Evolutionary conservation across 2,797 vertebrate species (phyloP), one percentile per base, ranked within the genome.

Genomic region (Leptoclinus maculatus): DNA sequence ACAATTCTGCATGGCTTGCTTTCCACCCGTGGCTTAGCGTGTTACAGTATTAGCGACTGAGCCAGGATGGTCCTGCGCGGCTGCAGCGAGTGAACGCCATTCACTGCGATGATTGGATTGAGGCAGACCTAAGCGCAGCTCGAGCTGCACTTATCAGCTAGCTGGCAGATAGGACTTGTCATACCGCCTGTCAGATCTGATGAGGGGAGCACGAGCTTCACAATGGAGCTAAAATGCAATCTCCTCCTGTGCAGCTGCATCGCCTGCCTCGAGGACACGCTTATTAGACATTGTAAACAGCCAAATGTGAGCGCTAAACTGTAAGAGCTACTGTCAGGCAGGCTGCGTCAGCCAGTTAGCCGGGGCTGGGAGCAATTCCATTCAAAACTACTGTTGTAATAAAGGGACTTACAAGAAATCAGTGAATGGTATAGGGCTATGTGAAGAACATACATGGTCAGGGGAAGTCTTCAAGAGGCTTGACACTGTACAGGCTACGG

Each of bases 201-300:
- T 95, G 93, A 94, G 88, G 88, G 87, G 88, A 89, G 92, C 83
- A 84, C 73, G 82, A 87, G 79, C 85, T 90, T 90, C 89, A 94
- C 94, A 94, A 93, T 95, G 87, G 88, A 90, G 90, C 92, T 92
- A 92, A 94, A 94, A 94, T 93, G 89, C 89, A 95, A 95, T 95
- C 93, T 95, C 91, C 90, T 93, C 84, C 89, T 86, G 87, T 86
- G 85, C 88, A 89, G 87, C 88, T 88, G 91, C 83, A 90, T 74
- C 87, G 88, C 49, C 85, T 80, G 87, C 92, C 92, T 92, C 83
- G 60, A 90, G 91, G 92, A 94, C 87, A 85, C 74, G 79, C 92
- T 91, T 94, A 93, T 94, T 92, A 94, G 94, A 92, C 92, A 92
- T 94, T 93, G 91, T 93, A 95, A 95, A 94, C 92, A 95, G 91